Percentiles rank a stretch among this genome's conserved stretches.
phyloP scores from a whole-genome alignment of 2,797 vertebrate genomes.

The Myoxocephalus aenaeus region DNA sequence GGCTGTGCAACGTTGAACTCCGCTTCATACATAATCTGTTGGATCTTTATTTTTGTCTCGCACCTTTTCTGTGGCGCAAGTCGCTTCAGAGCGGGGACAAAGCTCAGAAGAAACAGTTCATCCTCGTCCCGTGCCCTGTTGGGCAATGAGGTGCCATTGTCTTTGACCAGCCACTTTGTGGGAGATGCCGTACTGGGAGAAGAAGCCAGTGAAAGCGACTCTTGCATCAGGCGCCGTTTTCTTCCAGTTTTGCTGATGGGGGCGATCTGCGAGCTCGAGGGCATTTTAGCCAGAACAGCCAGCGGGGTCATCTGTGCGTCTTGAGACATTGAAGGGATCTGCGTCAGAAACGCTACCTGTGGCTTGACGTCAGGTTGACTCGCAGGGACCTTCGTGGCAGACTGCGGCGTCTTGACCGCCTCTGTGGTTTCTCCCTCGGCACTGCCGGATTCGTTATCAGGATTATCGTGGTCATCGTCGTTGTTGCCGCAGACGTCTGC shows the following conservation, averaged over 20 bases:
- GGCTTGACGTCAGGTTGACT: slow-evolving; percentile 63
- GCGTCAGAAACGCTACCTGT: slow-evolving; percentile 47
- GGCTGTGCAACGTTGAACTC: slow-evolving; percentile 73
- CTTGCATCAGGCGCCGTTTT: slow-evolving; percentile 55
- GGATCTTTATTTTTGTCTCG: slow-evolving; percentile 83
- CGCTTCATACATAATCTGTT: slow-evolving; percentile 83
- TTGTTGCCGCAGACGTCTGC: slow-evolving; percentile 51
- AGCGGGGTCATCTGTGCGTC: slow-evolving; percentile 62
- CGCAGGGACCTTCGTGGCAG: slow-evolving; percentile 32
- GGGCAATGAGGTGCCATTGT: slow-evolving; percentile 48
- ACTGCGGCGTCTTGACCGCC: slow-evolving; percentile 40
- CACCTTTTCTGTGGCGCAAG: slow-evolving; percentile 82
- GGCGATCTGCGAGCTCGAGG: slow-evolving; percentile 45
- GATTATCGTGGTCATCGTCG: slow-evolving; percentile 58
- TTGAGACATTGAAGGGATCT: slow-evolving; percentile 52
- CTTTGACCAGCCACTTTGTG: slow-evolving; percentile 66
- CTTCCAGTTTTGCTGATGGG: slow-evolving; percentile 47
- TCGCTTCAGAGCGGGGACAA: slow-evolving; percentile 80
- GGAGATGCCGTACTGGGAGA: slow-evolving; percentile 32
- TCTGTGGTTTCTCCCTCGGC: slow-evolving; percentile 58
- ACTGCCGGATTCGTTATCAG: slow-evolving; percentile 50
- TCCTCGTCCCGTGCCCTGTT: slow-evolving; percentile 76
- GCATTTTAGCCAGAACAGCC: slow-evolving; percentile 55
- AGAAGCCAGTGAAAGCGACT: slow-evolving; percentile 27
- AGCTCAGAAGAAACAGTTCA: slow-evolving; percentile 82